Evolutionary conservation across 1,140 invertebrate genomes (phyloP).

Genomic region (Ceratina australensis): DNA sequence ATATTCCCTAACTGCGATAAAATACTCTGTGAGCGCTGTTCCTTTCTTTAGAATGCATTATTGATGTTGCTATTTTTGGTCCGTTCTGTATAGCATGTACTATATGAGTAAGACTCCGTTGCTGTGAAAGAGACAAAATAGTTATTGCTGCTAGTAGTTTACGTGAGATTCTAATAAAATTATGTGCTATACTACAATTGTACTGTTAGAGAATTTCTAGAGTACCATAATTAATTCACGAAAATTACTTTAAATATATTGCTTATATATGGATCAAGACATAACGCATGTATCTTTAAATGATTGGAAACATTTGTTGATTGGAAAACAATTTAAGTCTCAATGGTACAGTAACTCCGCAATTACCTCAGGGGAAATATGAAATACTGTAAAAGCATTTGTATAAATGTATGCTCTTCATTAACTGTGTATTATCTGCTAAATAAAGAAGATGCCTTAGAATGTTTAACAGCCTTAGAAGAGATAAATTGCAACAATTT

Average conservation of each 20-base stretch:
- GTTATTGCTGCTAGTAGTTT: not conserved
- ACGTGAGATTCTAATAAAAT: too few relatives aligned
- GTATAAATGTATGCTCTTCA: too few relatives aligned
- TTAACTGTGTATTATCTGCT: not conserved
- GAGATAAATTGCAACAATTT: not conserved
- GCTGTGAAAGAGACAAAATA: not conserved
- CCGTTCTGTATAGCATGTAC: not conserved
- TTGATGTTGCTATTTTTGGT: slow-evolving; percentile 17
- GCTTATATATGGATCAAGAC: not conserved
- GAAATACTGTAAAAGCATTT: too few relatives aligned
- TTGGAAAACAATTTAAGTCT: too few relatives aligned
- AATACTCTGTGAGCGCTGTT: not conserved
- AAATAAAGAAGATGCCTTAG: not conserved
- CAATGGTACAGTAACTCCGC: too few relatives aligned
- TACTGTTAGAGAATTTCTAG: too few relatives aligned
- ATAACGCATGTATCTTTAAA: too few relatives aligned
- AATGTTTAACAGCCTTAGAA: not conserved
- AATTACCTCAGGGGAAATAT: too few relatives aligned
- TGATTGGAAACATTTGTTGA: too few relatives aligned
- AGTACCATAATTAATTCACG: too few relatives aligned
- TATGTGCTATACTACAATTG: too few relatives aligned
- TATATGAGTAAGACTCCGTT: not conserved
- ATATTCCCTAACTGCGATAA: not conserved
- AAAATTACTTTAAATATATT: not conserved
- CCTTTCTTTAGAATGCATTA: slow-evolving; percentile 5